Evolutionary conservation across 2,797 vertebrate species (phyloP), one percentile per base, ranked within the genome.

Genomic region (Mionectes olivaceus): DNA sequence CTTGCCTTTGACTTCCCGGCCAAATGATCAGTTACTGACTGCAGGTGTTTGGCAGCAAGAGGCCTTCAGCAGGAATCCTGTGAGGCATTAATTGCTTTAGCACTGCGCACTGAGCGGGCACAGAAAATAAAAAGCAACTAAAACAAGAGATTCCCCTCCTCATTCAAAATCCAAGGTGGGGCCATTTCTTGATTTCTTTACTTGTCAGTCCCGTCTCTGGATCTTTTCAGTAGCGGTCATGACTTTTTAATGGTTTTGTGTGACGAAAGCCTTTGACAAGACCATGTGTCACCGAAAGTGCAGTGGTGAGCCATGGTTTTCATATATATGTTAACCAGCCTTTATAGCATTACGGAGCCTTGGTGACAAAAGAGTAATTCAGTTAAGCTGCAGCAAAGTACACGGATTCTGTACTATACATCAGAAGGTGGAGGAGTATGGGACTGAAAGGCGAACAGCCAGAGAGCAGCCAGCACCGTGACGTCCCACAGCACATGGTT

Each of bases 311-410:
- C 70, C 92, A 95, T 87, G 88, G 83, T 57, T 94, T 95, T 97
- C 95, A 96, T 95, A 93, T 94, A 82, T 94, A 97, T 92, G 88
- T 87, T 95, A 96, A 95, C 89, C 77, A 91, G 76, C 65, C 59
- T 74, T 83, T 74, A 92, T 5, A 93, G 92, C 76, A 79, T 87
- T 70, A 75, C 4, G 0, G 52, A 70, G 70, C 52, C 70, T 27
- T 41, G 74, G 70, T 90, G 94, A 90, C 80, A 94, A 33, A 65
- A 53, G 37, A 93, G 76, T 49, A 94, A 96, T 60, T 69, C 63
- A 64, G 69, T 81, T 92, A 86, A 88, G 77, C 52, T 55, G 79
- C 67, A 94, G 83, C 3, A 1, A 95, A 89, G 39, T 28, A 33
- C 53, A 49, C 4, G 2, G 52, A 65, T 76, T 59, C 69, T 69